Base-by-base conservation (phyloP, 2,113 vertebrate genomes). In the Periophthalmodon schlosseri region DNA sequence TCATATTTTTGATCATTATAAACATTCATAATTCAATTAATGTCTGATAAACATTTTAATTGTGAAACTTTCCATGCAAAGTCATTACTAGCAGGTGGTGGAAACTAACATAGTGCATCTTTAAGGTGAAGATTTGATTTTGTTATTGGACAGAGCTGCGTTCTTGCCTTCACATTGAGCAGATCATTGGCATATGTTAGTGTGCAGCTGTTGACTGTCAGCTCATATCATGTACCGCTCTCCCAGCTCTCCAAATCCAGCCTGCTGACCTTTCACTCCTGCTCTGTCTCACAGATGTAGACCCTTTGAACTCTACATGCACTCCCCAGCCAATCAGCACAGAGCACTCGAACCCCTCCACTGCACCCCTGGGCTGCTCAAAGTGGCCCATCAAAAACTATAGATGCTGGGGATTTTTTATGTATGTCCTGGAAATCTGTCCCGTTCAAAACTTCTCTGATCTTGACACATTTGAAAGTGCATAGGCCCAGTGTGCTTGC, bases 141-240 rank as follows among this genome's bases (percentile, higher is more conserved):
- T 44, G 39, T 44, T 44, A 16, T 49, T 49, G 12, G 13, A 4
- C 12, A 13, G 4, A 16, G 20, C 24, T 68, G 67, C 75, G 57
- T 75, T 56, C 75, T 54, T 68, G 60, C 52, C 69, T 73, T 69
- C 70, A 56, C 36, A 71, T 24, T 70, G 69, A 44, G 39, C 39
- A 44, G 39, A 80, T 66, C 50, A 74, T 80, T 66, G 69, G 71
- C 52, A 78, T 79, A 85, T 85, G 90, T 91, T 86, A 89, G 63
- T 81, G 72, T 81, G 86, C 89, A 94, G 91, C 91, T 92, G 93
- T 82, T 87, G 83, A 73, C 79, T 91, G 86, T 90, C 91, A 74
- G 28, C 76, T 65, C 78, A 77, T 58, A 77, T 82, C 44, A 58
- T 58, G 28, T 21, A 49, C 65, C n/a, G 67, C 70, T 68, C 76